Evolutionary conservation across 35 echinoderm and acorn worm species (phyloP).

Genomic region (Ophioderma brevispina): DNA sequence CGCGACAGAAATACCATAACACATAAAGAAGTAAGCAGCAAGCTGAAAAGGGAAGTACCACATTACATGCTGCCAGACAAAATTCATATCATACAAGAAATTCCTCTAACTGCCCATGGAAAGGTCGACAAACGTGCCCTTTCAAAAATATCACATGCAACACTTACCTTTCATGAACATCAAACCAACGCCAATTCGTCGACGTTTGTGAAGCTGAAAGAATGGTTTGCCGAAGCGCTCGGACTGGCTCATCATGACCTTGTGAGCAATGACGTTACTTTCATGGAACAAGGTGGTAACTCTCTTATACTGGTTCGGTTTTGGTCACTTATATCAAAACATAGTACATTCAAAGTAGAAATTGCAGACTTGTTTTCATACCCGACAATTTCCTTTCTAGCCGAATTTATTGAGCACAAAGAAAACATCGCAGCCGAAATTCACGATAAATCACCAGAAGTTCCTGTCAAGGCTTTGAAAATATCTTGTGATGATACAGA

Average conservation of each 20-base stretch:
- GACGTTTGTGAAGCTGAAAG: background rate
- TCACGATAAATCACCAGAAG: background rate
- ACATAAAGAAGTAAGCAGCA: background rate
- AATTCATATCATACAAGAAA: slow-evolving; percentile 3
- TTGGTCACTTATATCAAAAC: background rate
- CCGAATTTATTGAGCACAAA: background rate
- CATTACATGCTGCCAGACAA: slow-evolving; percentile 14
- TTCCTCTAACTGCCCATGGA: slow-evolving; percentile 3
- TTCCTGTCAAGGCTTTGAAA: background rate
- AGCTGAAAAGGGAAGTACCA: background rate
- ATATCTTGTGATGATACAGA: background rate
- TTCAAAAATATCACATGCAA: background rate
- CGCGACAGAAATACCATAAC: background rate
- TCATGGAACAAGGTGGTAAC: slow-evolving; percentile 14
- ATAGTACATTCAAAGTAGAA: background rate
- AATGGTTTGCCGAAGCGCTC: background rate
- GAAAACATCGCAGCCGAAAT: background rate
- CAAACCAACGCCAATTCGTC: background rate
- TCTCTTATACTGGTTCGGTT: slow-evolving; percentile 24
- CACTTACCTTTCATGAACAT: background rate
- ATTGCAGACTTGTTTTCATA: slow-evolving; percentile 16
- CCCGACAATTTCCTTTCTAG: background rate
- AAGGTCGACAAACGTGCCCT: slow-evolving; percentile 1
- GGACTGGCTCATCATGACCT: background rate
- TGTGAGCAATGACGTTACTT: background rate